Evolutionary conservation across 23 tunicate genomes (phyloP), one percentile per base, ranked within the genome.

Genomic region (Oikopleura dioica): DNA sequence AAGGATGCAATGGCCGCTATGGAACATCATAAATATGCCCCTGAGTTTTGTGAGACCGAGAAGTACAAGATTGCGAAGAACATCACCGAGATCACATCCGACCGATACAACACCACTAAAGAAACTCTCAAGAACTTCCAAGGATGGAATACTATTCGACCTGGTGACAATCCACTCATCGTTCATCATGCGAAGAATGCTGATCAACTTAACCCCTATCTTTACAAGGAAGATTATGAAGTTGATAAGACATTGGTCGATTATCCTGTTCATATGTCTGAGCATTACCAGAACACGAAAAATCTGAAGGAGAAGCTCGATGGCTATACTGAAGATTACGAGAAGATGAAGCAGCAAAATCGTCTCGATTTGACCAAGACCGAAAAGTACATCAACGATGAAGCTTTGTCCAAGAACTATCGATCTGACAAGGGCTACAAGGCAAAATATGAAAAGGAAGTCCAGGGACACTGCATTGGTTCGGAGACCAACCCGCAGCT

Each of bases 141-240:
- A 28, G 72, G 72, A 5, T 63, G 72, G 72, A 63, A 63, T 63
- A 63, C 72, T 23, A 63, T 63, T 63, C 72, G 72, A 63, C 72
- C 72, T 31, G 29, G 32, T 63, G 72, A 63, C 26, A 63, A 63
- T 31, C 72, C 72, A 28, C 30, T 31, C 32, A 63, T 63, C 26
- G 33, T 63, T 24, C 72, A 63, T 12, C 72, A 63, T 63, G 72
- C 72, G 5, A 23, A 63, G 26, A 63, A 63, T 63, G 72, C 72
- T 28, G 72, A 63, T 63, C 72, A 63, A 75, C 59, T 75, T 32
- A 36, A 75, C 28, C 51, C 77, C 24, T 36, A 75, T 24, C 2
- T 36, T 21, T 77, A 77, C 76, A 77, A 77, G 32, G 79, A 77
- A 50, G 76, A 77, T 59, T 77, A 50, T 38, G 79, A 77, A 59